Evolutionary conservation across 2,113 vertebrate species (phyloP).

Genomic region (Chaetops frenatus): DNA sequence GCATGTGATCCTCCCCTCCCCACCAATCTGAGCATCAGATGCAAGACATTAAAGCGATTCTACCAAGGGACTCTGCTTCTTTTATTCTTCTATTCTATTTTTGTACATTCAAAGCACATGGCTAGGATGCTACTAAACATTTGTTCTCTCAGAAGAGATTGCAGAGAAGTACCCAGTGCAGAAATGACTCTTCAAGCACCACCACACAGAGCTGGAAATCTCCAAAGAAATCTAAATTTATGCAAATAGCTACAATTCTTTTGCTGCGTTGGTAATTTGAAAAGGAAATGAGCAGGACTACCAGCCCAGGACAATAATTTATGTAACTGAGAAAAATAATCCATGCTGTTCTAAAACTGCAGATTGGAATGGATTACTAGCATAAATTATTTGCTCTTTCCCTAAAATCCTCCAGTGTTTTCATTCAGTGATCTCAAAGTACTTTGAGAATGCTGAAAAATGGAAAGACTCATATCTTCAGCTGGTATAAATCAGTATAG

Average conservation of each 20-base stretch:
- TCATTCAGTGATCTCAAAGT: not conserved
- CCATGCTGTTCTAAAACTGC: not conserved
- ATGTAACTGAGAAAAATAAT: conserved; percentile 2
- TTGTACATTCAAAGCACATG: conserved; percentile 34
- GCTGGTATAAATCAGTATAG: conserved; percentile 17
- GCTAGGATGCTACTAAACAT: conserved; percentile 24
- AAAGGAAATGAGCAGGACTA: not conserved
- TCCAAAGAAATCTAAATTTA: not conserved
- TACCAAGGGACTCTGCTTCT: conserved; percentile 35
- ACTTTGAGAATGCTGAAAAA: conserved; percentile 5
- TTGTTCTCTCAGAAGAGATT: conserved; percentile 26
- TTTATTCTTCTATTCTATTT: conserved; percentile 50
- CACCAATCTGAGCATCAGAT: conserved; percentile 49
- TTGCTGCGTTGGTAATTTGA: not conserved
- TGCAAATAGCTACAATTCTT: conserved; percentile 6
- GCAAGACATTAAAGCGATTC: conserved; percentile 44
- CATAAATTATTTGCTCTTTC: not conserved
- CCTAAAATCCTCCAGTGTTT: not conserved
- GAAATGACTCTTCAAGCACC: not conserved
- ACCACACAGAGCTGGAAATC: not conserved
- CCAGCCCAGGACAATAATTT: not conserved
- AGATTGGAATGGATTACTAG: not conserved
- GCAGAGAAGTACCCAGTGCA: not conserved
- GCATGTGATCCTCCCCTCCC: conserved; percentile 28
- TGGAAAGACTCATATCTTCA: not conserved